phyloP scores from a whole-genome alignment of 2,113 vertebrate species.

The Peromyscus polionotus region DNA sequence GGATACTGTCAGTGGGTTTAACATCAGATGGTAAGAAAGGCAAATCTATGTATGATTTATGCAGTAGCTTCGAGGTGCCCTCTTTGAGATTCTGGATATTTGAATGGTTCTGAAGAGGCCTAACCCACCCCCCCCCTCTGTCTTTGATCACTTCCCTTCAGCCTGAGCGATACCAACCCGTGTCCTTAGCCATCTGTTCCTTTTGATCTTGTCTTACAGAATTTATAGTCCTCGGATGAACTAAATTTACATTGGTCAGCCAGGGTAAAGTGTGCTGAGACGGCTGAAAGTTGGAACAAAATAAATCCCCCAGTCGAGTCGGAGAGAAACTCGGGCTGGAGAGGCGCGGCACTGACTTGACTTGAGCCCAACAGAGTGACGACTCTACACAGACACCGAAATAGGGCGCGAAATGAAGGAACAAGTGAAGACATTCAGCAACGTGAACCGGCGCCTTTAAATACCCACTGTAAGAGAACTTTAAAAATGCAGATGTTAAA shows the following conservation, averaged over 20 bases:
- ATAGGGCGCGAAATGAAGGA: conserved; percentile 77
- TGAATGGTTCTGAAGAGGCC: conserved; percentile 86
- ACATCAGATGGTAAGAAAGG: conserved; percentile 78
- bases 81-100: conserved; percentile 86
- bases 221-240: conserved; percentile 89
- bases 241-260: conserved; percentile 88
- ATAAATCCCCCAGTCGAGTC: conserved; percentile 82
- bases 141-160: conserved; percentile 88
- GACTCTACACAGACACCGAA: conserved; percentile 74
- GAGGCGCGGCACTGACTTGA: conserved; percentile 81
- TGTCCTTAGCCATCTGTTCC: conserved; percentile 85
- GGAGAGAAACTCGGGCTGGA: conserved; percentile 82
- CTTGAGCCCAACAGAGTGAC: conserved; percentile 77
- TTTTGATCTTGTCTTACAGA: conserved; percentile 91
- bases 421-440: conserved; percentile 84
- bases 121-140: conserved; percentile 63
- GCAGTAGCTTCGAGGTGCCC: conserved; percentile 86
- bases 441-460: conserved; percentile 80
- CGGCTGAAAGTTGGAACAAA: conserved; percentile 84
- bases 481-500: conserved; percentile 85
- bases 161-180: conserved; percentile 81
- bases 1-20: conserved; percentile 83
- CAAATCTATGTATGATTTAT: conserved; percentile 87
- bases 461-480: conserved; percentile 76
- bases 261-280: conserved; percentile 85